Conservation (phyloP, 2,113 vertebrate species). For the Tapirus terrestris region DNA sequence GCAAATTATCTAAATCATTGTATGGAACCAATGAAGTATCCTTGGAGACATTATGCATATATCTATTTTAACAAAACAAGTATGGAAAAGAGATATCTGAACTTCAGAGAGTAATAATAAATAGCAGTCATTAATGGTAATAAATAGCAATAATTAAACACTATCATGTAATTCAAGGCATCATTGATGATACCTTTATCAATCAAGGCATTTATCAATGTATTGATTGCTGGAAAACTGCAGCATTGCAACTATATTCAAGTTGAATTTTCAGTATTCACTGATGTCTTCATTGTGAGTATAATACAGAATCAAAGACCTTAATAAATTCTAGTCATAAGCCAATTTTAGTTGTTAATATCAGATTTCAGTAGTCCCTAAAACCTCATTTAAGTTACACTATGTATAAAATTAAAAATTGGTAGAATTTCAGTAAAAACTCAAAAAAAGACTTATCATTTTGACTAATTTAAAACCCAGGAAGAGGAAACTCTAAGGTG, state of each 20-base stretch:
- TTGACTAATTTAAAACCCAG: not conserved
- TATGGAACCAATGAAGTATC: not conserved
- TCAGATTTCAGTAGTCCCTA: not conserved
- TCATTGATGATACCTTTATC: not conserved
- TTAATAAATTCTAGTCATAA: slow-evolving; percentile 11
- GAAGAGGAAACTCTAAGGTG: not conserved
- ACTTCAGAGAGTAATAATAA: not conserved
- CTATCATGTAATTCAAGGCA: not conserved
- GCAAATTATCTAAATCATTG: slow-evolving; percentile 7
- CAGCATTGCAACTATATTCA: not conserved
- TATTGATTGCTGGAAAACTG: not conserved
- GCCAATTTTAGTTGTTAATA: not conserved
- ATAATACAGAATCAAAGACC: not conserved
- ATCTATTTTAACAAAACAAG: not conserved
- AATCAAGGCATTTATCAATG: not conserved
- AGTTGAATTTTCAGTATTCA: not conserved
- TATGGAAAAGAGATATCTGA: not conserved
- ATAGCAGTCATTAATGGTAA: not conserved
- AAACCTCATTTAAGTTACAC: not conserved
- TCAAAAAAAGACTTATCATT: not conserved
- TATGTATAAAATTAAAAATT: not conserved
- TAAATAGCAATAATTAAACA: not conserved
- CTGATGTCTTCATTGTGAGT: not conserved
- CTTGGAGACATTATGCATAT: not conserved
- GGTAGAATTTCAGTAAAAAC: not conserved